These are phyloP conservation scores for Sipha maydis DNA, from an alignment of 2,888 invertebrate species.

Conservation along the genomic window DNA sequence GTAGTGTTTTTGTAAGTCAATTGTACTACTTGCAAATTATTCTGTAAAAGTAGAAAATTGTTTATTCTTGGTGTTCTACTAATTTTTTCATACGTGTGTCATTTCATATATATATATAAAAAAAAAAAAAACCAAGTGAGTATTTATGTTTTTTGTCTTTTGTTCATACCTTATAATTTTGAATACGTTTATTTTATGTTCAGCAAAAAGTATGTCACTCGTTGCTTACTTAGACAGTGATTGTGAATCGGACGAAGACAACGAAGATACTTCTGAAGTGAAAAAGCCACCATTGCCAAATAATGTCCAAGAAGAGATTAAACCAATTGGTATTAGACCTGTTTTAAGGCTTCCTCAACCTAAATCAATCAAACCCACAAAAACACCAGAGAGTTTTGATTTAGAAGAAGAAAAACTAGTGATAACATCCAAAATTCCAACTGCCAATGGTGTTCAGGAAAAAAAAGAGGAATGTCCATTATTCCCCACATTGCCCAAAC, in stretches of 20 bases:
- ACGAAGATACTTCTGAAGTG: neutral
- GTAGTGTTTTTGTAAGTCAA: too few relatives aligned
- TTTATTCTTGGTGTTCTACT: too few relatives aligned
- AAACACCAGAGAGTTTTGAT: neutral
- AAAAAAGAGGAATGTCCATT: neutral
- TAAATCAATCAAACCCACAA: neutral
- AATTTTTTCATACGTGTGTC: too few relatives aligned
- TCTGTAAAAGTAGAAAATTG: too few relatives aligned
- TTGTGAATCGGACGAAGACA: constrained; percentile 58
- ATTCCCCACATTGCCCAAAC: constrained; percentile 33
- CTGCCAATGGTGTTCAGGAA: neutral
- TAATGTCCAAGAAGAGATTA: neutral
- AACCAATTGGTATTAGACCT: neutral
- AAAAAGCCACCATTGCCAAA: neutral
- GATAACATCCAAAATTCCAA: neutral
- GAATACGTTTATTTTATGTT: neutral
- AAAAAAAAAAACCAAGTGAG: too few relatives aligned
- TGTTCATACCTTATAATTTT: too few relatives aligned
- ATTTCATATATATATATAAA: too few relatives aligned
- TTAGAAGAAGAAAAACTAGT: neutral
- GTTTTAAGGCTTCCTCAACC: constrained; percentile 46
- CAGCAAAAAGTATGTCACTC: constrained; percentile 55
- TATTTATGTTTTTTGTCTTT: too few relatives aligned
- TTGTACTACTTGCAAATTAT: too few relatives aligned
- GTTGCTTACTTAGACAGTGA: constrained; percentile 63